Base-by-base conservation (phyloP, 2,888 invertebrate species). In the Meandrusa payeni region DNA sequence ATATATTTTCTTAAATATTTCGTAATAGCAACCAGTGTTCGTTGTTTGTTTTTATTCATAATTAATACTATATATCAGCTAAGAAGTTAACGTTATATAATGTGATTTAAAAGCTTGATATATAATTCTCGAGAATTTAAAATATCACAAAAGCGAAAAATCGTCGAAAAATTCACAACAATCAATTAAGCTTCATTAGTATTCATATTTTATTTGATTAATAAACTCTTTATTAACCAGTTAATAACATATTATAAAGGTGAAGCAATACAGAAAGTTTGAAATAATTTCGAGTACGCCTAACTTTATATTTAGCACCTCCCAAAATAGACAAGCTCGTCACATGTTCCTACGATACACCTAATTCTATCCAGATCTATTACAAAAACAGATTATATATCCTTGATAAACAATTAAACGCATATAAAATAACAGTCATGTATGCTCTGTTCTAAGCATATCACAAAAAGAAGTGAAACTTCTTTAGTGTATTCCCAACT, bases 251-350 rank as follows among this genome's bases (percentile, higher is more conserved):
- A 31, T 13, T 17, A 11, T 6, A 10, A 23, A 39, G 23, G 23
- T 51, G 48, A 46, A 53, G 49, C 52, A 47, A 33, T 32, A 32
- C 22, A 29, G 12, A 28, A 41, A 41, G 43, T 39, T 41, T 13
- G 33, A 33, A 12, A 3, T 4, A 3, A 26, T 26, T 40, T 27
- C 19, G 12, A 33, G 12, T 32, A 43, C 26, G 31, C 50, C 49
- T 54, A 47, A 31, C 36, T 39, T 50, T 42, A 34, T 48, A 52
- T 46, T 46, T 62, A 64, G 61, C 64, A 60, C 65, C 62, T 54
- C 47, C 51, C 46, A 32, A 58, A 53, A 29, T 43, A 54, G 52
- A 51, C 54, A 54, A 52, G 54, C 57, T 52, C 59, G 51, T 51
- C 46, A 46, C 59, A 57, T 32, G 13, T 38, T 24, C 37, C 29